Conservation (phyloP, 2,113 vertebrate species). For the Serinus canaria region DNA sequence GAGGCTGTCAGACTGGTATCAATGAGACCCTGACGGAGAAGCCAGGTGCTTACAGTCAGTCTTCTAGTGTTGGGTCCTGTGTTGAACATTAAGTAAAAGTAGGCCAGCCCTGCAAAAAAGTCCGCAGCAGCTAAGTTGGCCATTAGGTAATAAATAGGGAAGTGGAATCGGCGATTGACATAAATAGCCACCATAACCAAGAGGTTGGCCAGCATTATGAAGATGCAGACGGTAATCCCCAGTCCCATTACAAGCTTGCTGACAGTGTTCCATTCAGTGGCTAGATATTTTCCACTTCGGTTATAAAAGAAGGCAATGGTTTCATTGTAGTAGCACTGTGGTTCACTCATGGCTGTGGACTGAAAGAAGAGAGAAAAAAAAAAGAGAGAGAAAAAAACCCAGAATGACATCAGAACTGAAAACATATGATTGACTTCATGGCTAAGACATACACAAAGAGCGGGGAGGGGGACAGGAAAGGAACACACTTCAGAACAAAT, state of each 20-base stretch:
- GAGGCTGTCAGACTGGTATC: constrained; percentile 97
- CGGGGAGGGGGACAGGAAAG: neutral
- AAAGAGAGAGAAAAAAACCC: neutral
- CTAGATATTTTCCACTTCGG: constrained; percentile 89
- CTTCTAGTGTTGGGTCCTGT: constrained; percentile 96
- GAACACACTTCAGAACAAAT: neutral
- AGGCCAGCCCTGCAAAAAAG: constrained; percentile 98
- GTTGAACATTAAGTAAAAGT: constrained; percentile 99
- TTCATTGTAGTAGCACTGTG: constrained; percentile 97
- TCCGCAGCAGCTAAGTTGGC: constrained; percentile 97
- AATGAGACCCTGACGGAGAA: constrained; percentile 95
- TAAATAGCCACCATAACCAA: constrained; percentile 99
- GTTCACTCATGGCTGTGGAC: constrained; percentile 83
- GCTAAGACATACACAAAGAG: neutral
- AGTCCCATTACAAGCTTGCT: constrained; percentile 98
- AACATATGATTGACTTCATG: neutral
- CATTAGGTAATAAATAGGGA: constrained; percentile 99
- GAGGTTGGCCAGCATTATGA: constrained; percentile 98
- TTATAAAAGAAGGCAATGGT: constrained; percentile 99
- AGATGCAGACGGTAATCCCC: constrained; percentile 97
- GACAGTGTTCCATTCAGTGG: constrained; percentile 93
- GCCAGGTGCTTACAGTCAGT: constrained; percentile 94
- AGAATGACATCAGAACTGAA: constrained; percentile 47
- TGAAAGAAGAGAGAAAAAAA: constrained; percentile 5
- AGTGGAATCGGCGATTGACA: constrained; percentile 96